These are phyloP conservation scores for Invenusta paracnida DNA, from an alignment of 2,888 invertebrate species.

Conservation along the genomic window DNA sequence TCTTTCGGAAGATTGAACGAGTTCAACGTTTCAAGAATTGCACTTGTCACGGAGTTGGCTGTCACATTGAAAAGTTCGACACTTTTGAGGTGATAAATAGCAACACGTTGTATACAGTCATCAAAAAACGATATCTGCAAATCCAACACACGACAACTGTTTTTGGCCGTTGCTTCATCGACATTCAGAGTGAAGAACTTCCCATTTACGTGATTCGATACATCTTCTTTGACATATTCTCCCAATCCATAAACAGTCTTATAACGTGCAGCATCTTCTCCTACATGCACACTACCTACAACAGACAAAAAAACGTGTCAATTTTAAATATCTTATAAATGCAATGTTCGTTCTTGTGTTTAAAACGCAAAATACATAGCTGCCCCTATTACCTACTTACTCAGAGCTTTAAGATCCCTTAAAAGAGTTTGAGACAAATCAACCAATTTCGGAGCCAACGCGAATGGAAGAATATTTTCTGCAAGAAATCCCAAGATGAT, in stretches of 20 bases:
- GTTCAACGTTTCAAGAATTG: background rate
- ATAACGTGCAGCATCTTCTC: conserved; percentile 14
- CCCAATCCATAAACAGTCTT: background rate
- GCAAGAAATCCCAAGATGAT: background rate
- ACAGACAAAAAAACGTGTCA: background rate
- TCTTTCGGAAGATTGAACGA: background rate
- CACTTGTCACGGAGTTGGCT: background rate
- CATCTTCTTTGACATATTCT: conserved; percentile 16
- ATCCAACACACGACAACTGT: background rate
- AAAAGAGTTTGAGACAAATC: background rate
- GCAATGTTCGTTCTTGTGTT: no score
- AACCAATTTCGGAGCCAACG: background rate
- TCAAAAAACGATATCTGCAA: background rate
- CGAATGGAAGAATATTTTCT: conserved; percentile 12
- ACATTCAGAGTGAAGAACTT: conserved; percentile 1
- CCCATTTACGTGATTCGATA: background rate
- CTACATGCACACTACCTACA: background rate
- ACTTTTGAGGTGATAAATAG: background rate
- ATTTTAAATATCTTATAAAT: background rate
- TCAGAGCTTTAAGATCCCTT: background rate
- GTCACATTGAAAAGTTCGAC: background rate
- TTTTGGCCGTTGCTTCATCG: conserved; percentile 12
- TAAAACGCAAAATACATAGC: no score
- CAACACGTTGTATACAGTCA: background rate
- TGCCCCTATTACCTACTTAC: no score